Evolutionary conservation across 2,113 vertebrate genomes (phyloP).

Genomic region (Zootoca vivipara): DNA sequence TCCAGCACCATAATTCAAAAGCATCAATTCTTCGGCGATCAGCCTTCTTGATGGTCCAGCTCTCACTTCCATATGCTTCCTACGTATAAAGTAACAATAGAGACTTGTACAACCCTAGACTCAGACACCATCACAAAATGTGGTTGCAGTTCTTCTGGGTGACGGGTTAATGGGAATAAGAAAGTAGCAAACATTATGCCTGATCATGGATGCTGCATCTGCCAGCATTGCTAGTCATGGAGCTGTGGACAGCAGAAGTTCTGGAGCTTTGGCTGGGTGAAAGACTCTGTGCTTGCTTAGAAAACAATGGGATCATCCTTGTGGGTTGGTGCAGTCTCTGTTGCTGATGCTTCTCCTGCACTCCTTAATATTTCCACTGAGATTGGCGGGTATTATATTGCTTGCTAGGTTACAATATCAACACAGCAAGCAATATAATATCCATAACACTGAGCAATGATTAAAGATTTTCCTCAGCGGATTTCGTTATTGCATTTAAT

Average conservation of each 20-base stretch:
- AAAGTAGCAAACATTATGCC: not conserved
- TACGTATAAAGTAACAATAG: not conserved
- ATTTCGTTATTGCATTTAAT: constrained; percentile 35
- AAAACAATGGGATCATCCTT: not conserved
- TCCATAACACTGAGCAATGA: not conserved
- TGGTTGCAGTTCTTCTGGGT: not conserved
- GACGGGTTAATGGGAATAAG: not conserved
- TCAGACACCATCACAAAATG: not conserved
- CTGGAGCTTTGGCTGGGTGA: not conserved
- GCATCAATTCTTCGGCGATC: no score
- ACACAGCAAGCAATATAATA: not conserved
- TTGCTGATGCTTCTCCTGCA: not conserved
- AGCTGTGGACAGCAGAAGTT: not conserved
- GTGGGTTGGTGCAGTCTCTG: not conserved
- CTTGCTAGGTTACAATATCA: not conserved
- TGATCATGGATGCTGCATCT: not conserved
- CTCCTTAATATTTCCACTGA: not conserved
- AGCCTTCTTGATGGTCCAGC: no score
- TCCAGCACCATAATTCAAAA: no score
- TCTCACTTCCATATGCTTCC: no score
- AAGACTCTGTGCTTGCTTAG: not conserved
- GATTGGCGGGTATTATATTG: not conserved
- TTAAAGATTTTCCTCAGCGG: not conserved
- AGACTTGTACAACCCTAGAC: not conserved
- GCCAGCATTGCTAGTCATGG: not conserved